A percentile compares a stretch with the other conserved stretches of the same genome.
Conservation (phyloP, 2,113 vertebrate species). For the Accipiter virgatus region DNA sequence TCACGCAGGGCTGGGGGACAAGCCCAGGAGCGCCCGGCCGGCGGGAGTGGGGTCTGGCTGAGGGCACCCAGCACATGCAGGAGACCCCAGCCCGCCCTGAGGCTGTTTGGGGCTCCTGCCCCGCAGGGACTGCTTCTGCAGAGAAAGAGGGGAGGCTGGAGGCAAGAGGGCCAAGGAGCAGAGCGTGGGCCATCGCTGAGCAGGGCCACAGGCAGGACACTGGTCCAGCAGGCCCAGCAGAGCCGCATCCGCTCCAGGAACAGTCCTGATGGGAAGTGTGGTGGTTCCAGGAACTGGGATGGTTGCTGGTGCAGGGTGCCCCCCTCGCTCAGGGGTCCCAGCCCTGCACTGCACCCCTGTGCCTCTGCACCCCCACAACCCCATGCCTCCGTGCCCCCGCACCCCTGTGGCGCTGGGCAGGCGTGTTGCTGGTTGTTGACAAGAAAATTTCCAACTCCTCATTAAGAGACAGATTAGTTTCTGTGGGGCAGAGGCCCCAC, state of each 20-base stretch:
- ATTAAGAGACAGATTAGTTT: constrained; percentile 11
- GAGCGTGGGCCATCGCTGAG: not conserved
- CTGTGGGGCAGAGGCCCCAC: not conserved
- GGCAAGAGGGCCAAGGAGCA: fast-evolving
- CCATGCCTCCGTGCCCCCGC: fast-evolving
- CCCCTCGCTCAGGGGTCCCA: too few relatives aligned
- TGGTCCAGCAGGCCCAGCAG: not conserved
- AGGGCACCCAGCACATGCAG: not conserved
- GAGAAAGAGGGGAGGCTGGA: not conserved
- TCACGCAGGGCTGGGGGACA: fast-evolving
- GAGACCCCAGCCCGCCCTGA: fast-evolving
- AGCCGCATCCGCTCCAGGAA: fast-evolving
- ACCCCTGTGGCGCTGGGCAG: fast-evolving
- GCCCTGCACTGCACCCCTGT: fast-evolving
- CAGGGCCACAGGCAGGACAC: not conserved
- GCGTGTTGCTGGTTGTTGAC: not conserved
- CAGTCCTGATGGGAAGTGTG: fast-evolving
- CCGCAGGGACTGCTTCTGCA: fast-evolving
- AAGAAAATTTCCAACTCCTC: not conserved
- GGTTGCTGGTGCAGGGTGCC: not conserved
- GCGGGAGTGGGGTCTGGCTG: fast-evolving
- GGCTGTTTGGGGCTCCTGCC: not conserved
- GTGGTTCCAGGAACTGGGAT: not conserved
- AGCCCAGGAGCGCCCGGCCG: fast-evolving
- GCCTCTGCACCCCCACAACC: too few relatives aligned